These are phyloP conservation scores for Macrobrachium nipponense DNA, from an alignment of 1,140 invertebrate genomes.

Conservation along the genomic window DNA sequence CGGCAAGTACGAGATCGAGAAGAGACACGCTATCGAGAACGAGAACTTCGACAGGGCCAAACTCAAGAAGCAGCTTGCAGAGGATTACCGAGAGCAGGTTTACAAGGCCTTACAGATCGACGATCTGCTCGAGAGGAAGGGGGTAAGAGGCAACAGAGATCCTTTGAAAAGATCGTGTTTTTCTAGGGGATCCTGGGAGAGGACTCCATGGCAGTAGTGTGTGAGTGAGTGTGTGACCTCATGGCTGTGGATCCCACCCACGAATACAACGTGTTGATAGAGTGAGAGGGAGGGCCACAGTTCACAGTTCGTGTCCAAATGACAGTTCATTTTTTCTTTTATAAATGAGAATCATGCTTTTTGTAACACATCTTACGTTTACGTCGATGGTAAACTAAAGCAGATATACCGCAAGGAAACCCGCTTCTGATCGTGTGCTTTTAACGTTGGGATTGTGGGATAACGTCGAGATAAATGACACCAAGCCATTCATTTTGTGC, in stretches of 20 bases:
- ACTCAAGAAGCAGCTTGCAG: conserved; percentile 88
- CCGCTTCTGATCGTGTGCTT: too few species aligned
- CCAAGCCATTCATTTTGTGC: too few species aligned
- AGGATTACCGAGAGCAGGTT: conserved; percentile 80
- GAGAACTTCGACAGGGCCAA: conserved; percentile 93
- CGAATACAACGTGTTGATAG: too few species aligned
- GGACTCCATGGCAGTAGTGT: background rate
- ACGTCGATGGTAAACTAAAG: conserved; percentile 24
- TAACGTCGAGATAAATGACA: too few species aligned
- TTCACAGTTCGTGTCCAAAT: too few species aligned
- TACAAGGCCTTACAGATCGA: conserved; percentile 79
- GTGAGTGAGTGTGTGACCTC: too few species aligned
- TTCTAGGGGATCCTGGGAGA: background rate
- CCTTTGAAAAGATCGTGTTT: background rate
- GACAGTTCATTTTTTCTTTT: too few species aligned
- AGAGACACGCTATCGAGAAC: conserved; percentile 87
- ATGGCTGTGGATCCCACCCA: too few species aligned
- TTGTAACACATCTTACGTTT: background rate
- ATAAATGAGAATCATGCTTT: too few species aligned
- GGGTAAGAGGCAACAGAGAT: conserved; percentile 71
- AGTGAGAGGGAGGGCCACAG: too few species aligned
- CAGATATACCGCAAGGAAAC: conserved; percentile 20
- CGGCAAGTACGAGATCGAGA: conserved; percentile 90
- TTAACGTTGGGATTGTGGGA: background rate
- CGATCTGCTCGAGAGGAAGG: conserved; percentile 83